These are phyloP conservation scores for Apis laboriosa DNA, from an alignment of 1,140 invertebrate genomes.

Conservation along the genomic window DNA sequence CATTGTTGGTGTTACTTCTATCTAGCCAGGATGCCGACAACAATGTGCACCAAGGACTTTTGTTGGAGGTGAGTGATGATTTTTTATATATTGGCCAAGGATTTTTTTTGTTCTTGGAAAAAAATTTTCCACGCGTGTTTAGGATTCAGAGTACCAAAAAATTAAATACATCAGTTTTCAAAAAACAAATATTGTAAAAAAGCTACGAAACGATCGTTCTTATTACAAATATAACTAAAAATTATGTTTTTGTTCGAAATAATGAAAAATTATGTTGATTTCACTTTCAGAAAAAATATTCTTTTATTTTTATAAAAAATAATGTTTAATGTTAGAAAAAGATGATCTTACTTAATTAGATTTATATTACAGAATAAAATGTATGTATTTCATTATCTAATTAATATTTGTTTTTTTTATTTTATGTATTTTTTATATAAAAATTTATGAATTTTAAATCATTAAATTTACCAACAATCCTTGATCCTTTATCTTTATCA, in stretches of 20 bases:
- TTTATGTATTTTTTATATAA: too few relatives aligned
- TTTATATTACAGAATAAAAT: too few relatives aligned
- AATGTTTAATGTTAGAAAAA: not conserved
- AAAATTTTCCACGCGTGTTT: not conserved
- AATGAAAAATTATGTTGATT: not conserved
- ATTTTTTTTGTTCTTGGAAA: not conserved
- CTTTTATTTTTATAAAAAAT: not conserved
- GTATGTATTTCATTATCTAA: too few relatives aligned
- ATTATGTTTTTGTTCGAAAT: not conserved
- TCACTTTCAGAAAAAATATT: not conserved
- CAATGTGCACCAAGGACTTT: slow-evolving; percentile 67
- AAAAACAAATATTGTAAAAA: slow-evolving; percentile 27
- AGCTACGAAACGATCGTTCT: not conserved
- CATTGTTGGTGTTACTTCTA: slow-evolving; percentile 74
- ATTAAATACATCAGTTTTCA: slow-evolving; percentile 25
- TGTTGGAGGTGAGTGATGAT: slow-evolving; percentile 70
- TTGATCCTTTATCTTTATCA: too few relatives aligned
- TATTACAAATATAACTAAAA: not conserved
- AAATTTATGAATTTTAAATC: too few relatives aligned
- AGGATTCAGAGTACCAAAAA: slow-evolving; percentile 28
- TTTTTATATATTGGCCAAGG: slow-evolving; percentile 11
- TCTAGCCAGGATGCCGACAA: slow-evolving; percentile 75
- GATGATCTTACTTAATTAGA: not conserved
- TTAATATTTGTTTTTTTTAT: too few relatives aligned
- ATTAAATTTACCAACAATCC: too few relatives aligned